Percentiles rank a stretch among this genome's conserved stretches.
These are phyloP conservation scores for Penaeus chinensis DNA, from an alignment of 1,140 invertebrate genomes.

Conservation along the genomic window DNA sequence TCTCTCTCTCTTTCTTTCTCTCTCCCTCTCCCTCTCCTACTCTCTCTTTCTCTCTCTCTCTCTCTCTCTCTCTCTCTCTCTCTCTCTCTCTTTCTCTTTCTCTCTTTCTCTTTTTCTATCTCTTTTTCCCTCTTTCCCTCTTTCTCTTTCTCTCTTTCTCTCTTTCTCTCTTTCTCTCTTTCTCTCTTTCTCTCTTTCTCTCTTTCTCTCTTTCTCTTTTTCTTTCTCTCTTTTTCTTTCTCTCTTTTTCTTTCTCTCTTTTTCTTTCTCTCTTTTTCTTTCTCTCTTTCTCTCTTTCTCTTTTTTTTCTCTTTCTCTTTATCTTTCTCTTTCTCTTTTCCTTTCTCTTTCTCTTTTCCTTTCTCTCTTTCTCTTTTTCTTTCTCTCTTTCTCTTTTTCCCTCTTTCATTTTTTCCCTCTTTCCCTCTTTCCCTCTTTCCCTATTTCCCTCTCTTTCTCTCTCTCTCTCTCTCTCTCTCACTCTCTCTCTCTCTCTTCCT, in stretches of 20 bases:
- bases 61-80: too few relatives aligned
- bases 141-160: too few relatives aligned
- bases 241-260: conserved; percentile 4
- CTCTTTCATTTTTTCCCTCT: conserved; percentile 4
- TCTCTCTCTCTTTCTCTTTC: too few relatives aligned
- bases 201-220: background rate
- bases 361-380: conserved; percentile 10
- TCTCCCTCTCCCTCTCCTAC: too few relatives aligned
- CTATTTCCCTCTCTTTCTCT: conserved; percentile 4
- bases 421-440: conserved; percentile 9
- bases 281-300: conserved; percentile 9
- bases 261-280: conserved; percentile 10
- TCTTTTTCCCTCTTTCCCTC: too few relatives aligned
- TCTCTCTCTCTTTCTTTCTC: too few relatives aligned
- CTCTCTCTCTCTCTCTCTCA: conserved; percentile 5
- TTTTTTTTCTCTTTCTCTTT: too few relatives aligned
- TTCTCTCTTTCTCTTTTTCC: conserved; percentile 10
- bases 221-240: too few relatives aligned
- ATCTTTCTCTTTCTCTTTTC: too few relatives aligned
- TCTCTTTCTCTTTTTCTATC: too few relatives aligned
- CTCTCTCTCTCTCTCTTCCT: conserved; percentile 9
- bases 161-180: too few relatives aligned
- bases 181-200: background rate
- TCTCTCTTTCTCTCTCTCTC: too few relatives aligned
- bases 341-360: conserved; percentile 10